Conservation (phyloP, 2,888 invertebrate genomes). For the Agrochola circellaris region DNA sequence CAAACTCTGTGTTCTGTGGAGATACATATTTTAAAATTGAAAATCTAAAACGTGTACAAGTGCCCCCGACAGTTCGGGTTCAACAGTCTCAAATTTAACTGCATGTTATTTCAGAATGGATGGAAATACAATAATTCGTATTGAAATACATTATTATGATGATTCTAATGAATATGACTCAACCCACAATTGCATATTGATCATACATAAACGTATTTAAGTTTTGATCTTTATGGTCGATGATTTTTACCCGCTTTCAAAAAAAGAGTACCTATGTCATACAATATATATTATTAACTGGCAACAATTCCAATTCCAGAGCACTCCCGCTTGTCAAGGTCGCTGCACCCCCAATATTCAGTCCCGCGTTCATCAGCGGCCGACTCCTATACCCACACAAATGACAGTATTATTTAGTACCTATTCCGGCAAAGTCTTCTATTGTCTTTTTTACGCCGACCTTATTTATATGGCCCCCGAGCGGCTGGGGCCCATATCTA, state of each 20-base stretch:
- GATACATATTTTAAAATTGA: slow-evolving; percentile 33
- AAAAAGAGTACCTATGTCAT: neutral
- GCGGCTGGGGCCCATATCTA: slow-evolving; percentile 56
- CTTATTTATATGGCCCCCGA: slow-evolving; percentile 55
- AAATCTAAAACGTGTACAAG: slow-evolving; percentile 32
- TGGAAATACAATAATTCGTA: neutral
- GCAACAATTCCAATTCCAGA: neutral
- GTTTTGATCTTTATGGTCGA: neutral
- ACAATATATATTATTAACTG: neutral
- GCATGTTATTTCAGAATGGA: slow-evolving; percentile 4
- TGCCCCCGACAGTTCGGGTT: slow-evolving; percentile 11
- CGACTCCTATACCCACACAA: slow-evolving; percentile 3
- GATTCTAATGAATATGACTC: neutral
- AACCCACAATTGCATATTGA: slow-evolving; percentile 7
- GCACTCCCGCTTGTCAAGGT: neutral
- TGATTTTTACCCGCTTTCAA: neutral
- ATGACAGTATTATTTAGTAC: slow-evolving; percentile 53
- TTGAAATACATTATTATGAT: neutral
- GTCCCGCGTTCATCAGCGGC: slow-evolving; percentile 12
- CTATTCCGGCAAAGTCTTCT: slow-evolving; percentile 25
- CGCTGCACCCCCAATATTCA: neutral
- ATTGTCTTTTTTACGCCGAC: slow-evolving; percentile 54
- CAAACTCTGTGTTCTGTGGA: slow-evolving; percentile 10
- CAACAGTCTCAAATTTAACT: slow-evolving; percentile 1
- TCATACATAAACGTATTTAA: neutral